Percentiles rank a stretch among this genome's conserved stretches.
These are phyloP conservation scores for Andrena bicolor DNA, from an alignment of 2,888 invertebrate species.

Conservation along the genomic window DNA sequence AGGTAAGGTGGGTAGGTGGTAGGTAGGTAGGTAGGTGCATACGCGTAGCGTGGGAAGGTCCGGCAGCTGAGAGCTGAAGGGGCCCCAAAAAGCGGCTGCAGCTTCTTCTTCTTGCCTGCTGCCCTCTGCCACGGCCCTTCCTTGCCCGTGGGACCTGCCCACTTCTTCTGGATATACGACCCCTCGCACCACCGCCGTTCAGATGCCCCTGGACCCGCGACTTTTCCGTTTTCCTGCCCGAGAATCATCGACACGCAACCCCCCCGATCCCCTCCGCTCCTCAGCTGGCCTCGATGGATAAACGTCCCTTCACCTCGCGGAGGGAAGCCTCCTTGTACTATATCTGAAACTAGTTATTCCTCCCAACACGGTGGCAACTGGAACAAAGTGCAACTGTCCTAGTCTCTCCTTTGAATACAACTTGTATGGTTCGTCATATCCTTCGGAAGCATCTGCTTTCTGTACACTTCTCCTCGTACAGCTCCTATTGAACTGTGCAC, in stretches of 20 bases:
- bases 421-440: too few species aligned
- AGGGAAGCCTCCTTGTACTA: too few species aligned
- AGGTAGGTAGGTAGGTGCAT: slow-evolving; percentile 75
- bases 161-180: slow-evolving; percentile 49
- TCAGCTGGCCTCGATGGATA: slow-evolving; percentile 15
- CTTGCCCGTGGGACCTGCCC: slow-evolving; percentile 65
- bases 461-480: too few species aligned
- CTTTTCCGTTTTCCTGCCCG: slow-evolving; percentile 46
- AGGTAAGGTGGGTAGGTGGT: slow-evolving; percentile 75
- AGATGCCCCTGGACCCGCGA: slow-evolving; percentile 27
- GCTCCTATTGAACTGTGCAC: too few species aligned
- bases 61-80: slow-evolving; percentile 81
- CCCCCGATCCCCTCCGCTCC: slow-evolving; percentile 6
- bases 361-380: too few species aligned
- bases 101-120: slow-evolving; percentile 74
- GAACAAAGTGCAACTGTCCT: too few species aligned
- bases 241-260: background rate
- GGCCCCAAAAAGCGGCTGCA: slow-evolving; percentile 79
- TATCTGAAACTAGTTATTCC: too few species aligned
- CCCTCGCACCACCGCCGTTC: slow-evolving; percentile 45
- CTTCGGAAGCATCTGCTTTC: too few species aligned
- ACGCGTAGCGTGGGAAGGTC: slow-evolving; percentile 83
- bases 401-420: too few species aligned
- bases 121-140: slow-evolving; percentile 61
- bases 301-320: too few species aligned